Conservation (phyloP, 2,113 vertebrate genomes). For the Percina caprodes region DNA sequence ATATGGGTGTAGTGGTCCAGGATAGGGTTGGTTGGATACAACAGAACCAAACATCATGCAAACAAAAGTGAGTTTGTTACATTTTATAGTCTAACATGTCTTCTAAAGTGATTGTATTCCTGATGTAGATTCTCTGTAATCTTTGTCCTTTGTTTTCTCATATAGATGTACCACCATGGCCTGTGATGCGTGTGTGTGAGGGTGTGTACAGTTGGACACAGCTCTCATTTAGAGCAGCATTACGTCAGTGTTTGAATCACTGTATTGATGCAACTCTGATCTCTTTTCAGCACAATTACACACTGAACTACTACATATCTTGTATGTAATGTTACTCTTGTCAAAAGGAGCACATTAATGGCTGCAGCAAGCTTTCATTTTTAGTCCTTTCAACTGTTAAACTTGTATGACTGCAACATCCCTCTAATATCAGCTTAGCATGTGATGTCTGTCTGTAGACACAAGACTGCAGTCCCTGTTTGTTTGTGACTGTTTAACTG, state of each 20-base stretch:
- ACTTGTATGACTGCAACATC: constrained; percentile 23
- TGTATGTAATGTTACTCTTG: constrained; percentile 42
- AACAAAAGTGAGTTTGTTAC: constrained; percentile 6
- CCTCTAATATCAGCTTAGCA: constrained; percentile 30
- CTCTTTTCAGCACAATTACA: constrained; percentile 42
- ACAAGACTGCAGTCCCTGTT: constrained; percentile 7
- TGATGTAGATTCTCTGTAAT: constrained; percentile 30
- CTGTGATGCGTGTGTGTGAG: constrained; percentile 1
- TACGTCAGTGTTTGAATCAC: constrained; percentile 32
- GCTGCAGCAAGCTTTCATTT: constrained; percentile 39
- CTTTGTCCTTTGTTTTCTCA: constrained; percentile 34
- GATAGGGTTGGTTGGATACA: constrained; percentile 7
- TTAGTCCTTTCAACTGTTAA: not conserved
- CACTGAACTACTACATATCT: constrained; percentile 42
- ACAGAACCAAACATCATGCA: constrained; percentile 31
- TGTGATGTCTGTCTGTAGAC: constrained; percentile 12
- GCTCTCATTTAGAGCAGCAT: constrained; percentile 24
- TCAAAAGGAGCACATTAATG: constrained; percentile 38
- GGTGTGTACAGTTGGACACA: not conserved
- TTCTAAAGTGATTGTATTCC: constrained; percentile 37
- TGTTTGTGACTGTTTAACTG: constrained; percentile 29
- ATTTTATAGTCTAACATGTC: constrained; percentile 29
- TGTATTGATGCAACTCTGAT: constrained; percentile 30
- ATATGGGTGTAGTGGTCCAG: not conserved
- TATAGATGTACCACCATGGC: constrained; percentile 29